phyloP scores from a whole-genome alignment of 2,888 invertebrate genomes.

The Diaperis boleti region DNA sequence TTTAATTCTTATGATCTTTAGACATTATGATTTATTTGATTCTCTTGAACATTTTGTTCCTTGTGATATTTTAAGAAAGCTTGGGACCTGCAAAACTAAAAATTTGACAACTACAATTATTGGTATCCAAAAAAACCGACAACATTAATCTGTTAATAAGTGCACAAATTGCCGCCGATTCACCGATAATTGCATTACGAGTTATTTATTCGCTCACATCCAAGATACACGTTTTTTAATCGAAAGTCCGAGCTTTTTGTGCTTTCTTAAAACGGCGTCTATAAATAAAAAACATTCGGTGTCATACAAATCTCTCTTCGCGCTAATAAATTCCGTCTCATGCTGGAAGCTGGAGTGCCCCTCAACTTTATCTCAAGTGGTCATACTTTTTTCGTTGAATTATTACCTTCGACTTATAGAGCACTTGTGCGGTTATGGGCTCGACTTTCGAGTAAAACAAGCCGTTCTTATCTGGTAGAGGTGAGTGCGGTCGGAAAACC shows the following conservation, averaged over 20 bases:
- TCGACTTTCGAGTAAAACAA: background rate
- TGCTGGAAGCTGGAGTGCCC: slow-evolving; percentile 32
- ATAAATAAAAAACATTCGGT: slow-evolving; percentile 14
- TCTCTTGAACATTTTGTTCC: no score
- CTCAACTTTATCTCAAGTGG: slow-evolving; percentile 37
- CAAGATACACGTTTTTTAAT: no score
- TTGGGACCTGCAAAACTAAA: no score
- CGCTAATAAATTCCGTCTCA: slow-evolving; percentile 16
- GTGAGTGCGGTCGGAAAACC: background rate
- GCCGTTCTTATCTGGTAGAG: slow-evolving; percentile 4
- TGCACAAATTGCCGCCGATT: no score
- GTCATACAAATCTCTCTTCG: slow-evolving; percentile 34
- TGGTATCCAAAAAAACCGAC: no score
- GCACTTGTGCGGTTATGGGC: slow-evolving; percentile 29
- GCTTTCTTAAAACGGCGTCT: slow-evolving; percentile 11
- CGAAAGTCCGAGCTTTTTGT: slow-evolving; percentile 22
- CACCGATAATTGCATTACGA: no score
- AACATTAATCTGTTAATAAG: no score
- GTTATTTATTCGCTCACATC: no score
- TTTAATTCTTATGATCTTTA: no score
- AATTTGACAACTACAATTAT: no score
- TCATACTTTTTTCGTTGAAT: slow-evolving; percentile 37
- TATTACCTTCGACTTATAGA: slow-evolving; percentile 30
- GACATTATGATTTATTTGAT: no score
- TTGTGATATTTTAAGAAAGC: no score